Conservation (phyloP, 2,888 invertebrate species). For the Leptogaster cylindrica region DNA sequence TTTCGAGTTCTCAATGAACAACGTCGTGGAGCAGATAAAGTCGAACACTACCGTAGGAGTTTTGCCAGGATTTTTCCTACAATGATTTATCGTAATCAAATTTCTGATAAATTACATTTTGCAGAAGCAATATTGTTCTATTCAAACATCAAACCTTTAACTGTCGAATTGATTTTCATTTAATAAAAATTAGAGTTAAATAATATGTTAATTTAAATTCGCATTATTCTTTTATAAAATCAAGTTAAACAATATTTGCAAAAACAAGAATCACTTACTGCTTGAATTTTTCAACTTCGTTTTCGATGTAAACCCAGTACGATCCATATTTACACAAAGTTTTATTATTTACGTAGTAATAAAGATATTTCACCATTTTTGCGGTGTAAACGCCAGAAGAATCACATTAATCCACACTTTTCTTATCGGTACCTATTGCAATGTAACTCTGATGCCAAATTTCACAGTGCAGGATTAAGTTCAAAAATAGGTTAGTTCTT, state of each 20-base stretch:
- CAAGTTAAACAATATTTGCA: too few species aligned
- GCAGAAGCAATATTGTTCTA: not conserved
- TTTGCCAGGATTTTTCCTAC: conserved; percentile 30
- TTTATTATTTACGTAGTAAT: conserved; percentile 11
- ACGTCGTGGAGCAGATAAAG: conserved; percentile 35
- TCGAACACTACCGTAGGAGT: conserved; percentile 43
- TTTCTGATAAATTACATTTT: not conserved
- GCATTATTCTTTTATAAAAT: too few species aligned
- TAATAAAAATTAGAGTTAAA: too few species aligned
- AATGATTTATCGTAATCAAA: conserved; percentile 10
- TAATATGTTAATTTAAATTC: not conserved
- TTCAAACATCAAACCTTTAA: too few species aligned
- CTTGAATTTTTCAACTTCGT: conserved; percentile 29
- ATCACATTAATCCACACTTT: too few species aligned
- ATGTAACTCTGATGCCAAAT: too few species aligned
- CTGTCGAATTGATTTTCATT: too few species aligned
- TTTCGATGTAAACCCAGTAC: conserved; percentile 3
- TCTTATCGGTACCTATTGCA: too few species aligned
- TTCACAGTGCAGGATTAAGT: too few species aligned
- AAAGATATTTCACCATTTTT: conserved; percentile 37
- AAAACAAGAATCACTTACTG: conserved; percentile 11
- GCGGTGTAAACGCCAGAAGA: too few species aligned
- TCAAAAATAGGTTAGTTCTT: too few species aligned
- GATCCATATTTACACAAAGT: not conserved
- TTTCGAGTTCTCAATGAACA: not conserved